A percentile compares a stretch with the other conserved stretches of the same genome.
phyloP scores from a whole-genome alignment of 2,888 invertebrate species.

The Eristalinus sepulchralis region DNA sequence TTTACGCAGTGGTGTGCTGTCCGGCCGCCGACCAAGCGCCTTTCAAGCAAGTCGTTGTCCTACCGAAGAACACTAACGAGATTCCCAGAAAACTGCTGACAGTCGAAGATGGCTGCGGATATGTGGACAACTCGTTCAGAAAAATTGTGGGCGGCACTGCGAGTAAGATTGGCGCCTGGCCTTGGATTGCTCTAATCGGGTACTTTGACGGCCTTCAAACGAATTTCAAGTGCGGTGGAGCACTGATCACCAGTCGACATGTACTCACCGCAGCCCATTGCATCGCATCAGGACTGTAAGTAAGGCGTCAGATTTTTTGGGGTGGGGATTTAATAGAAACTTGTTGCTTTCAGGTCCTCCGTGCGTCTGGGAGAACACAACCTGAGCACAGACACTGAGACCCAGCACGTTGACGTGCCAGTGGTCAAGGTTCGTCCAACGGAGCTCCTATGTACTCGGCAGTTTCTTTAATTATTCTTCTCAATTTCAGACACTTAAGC shows the following conservation, averaged over 20 bases:
- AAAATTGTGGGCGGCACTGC: constrained; percentile 88
- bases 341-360: constrained; percentile 81
- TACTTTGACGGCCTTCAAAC: constrained; percentile 82
- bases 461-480: too few relatives aligned
- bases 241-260: constrained; percentile 81
- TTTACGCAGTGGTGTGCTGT: constrained; percentile 76
- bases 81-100: constrained; percentile 76
- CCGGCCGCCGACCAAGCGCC: constrained; percentile 71
- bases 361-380: constrained; percentile 91
- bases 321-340: background rate
- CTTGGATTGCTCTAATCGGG: constrained; percentile 90
- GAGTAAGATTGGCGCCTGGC: constrained; percentile 87
- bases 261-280: constrained; percentile 85
- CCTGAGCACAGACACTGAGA: constrained; percentile 83
- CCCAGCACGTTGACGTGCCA: constrained; percentile 83
- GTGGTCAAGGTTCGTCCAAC: constrained; percentile 82
- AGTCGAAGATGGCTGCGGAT: constrained; percentile 84
- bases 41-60: background rate
- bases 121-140: constrained; percentile 82
- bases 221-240: constrained; percentile 82
- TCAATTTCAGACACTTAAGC: constrained; percentile 72
- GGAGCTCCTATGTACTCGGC: too few relatives aligned
- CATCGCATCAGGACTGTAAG: constrained; percentile 77
- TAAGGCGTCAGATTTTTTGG: background rate
- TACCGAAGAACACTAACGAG: constrained; percentile 68